Conservation (phyloP, 2,888 invertebrate genomes). For the Phengaris alcon region DNA sequence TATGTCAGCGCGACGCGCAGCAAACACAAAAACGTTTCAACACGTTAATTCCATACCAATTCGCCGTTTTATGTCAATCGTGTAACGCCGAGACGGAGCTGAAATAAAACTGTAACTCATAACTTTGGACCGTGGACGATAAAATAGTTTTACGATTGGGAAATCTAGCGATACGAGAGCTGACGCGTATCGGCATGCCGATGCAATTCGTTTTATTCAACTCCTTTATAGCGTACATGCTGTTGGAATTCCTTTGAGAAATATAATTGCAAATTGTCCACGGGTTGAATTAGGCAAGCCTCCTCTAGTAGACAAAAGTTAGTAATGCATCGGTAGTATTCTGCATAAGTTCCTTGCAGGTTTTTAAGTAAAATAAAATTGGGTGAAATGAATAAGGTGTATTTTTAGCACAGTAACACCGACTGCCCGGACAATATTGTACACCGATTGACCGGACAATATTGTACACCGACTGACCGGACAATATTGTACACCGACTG, state of each 20-base stretch:
- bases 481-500: no score
- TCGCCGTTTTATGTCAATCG: constrained; percentile 25
- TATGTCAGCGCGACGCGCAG: background rate
- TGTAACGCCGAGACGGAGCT: constrained; percentile 33
- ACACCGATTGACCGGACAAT: no score
- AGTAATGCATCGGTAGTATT: no score
- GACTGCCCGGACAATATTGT: no score
- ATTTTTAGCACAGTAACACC: no score
- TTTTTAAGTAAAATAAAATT: no score
- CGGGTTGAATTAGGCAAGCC: background rate
- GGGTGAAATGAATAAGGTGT: no score
- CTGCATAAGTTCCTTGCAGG: no score
- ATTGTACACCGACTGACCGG: no score
- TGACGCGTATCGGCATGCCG: background rate
- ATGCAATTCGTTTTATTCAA: background rate
- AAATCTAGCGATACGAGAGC: constrained; percentile 48
- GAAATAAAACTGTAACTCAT: constrained; percentile 52
- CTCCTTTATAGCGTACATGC: background rate
- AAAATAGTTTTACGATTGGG: constrained; percentile 60
- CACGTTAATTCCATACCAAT: constrained; percentile 22
- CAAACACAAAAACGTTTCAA: constrained; percentile 14
- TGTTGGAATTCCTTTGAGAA: background rate
- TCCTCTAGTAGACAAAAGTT: no score
- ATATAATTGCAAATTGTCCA: constrained; percentile 2
- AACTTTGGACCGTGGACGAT: constrained; percentile 54